Evolutionary conservation across 2,888 invertebrate species (phyloP), one percentile per base, ranked within the genome.

Genomic region (Watsonalla binaria): DNA sequence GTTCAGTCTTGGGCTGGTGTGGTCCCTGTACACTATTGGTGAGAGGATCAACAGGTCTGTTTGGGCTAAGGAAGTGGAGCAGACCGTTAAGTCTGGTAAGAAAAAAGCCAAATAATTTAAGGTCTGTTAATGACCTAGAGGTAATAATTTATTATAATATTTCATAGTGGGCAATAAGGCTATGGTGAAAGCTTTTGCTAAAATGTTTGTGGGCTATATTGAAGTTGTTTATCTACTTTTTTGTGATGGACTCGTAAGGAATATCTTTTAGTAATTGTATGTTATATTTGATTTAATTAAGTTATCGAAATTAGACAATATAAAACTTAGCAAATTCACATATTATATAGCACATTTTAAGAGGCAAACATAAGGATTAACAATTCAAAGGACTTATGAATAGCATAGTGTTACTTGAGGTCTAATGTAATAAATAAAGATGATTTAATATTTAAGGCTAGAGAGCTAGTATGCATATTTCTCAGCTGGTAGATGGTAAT

Each of bases 1-100:
- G 8, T 91, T 92, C 9, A 92, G 94, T 58, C 86, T 96, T 50
- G 84, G 85, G 5, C 91, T 96, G 65, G 90, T 92, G 13, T 81
- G 92, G 56, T 78, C 89, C 14, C 86, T 96, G 52, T 97, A 96
- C 80, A 78, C 94, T 54, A 68, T 93, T 45, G 97, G 97, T 42
- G 96, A 97, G 77, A 91, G 88, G 56, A 70, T 96, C 52, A 95
- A 97, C 77, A 92, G 86, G 63, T 81, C 92, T 61, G 84, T 96
- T 58, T 97, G 97, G 97, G 93, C 94, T 78, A 93, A 93, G 74
- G 93, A 93, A 74, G 86, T 93, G 35, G 92, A 92, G 68, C 74
- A 90, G 59, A 81, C 82, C 53, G 84, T 89, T 6, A 84, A 79
- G 62, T 86, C 89, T 55, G 88, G 84, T n/a, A 91, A 89, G 75